Base-by-base conservation (phyloP, 2,113 vertebrate genomes). In the Periophthalmodon schlosseri region DNA sequence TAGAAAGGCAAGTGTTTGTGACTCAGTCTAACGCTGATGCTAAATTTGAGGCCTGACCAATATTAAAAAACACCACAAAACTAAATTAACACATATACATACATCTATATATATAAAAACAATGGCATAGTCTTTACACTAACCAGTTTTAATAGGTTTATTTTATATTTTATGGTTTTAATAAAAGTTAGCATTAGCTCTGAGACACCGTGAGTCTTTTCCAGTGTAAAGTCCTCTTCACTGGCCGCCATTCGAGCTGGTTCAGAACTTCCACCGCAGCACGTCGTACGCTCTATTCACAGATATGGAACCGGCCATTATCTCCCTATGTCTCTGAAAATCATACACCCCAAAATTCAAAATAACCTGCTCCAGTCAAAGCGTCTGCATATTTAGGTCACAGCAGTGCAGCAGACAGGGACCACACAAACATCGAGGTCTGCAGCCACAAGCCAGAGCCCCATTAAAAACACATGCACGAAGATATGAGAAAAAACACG, bases 381-480 rank as follows among this genome's bases (percentile, higher is more conserved):
- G 21, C 65, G 65, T 68, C 47, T 73, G 78, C 71, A 34, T 33
- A 46, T 8, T 76, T 28, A 15, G 57, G 57, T 28, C 23, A 5
- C 57, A 60, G 56, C 56, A 13, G 70, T 74, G 83, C 75, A 69
- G 39, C 33, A 36, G 64, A 34, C 28, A 33, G 68, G 72, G 80
- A 79, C 86, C 84, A 86, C 84, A 84, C 84, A 86, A 78, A 86
- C 63, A 20, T 66, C 68, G 68, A n/a, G 71, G 58, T 78, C 68
- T 63, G 36, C 60, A 64, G 1, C 10, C 5, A 3, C 21, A 70
- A 18, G 78, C 75, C 78, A 81, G 63, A 76, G 16, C n/a, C 39
- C 23, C 20, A 73, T 66, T 68, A 57, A 67, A 78, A 86, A 74
- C 81, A 87, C 70, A 87, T 88, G 86, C n/a, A 70, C 28, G 3